Evolutionary conservation across 2,888 invertebrate genomes (phyloP), one percentile per base, ranked within the genome.

Genomic region (Ephialtes manifestator): DNA sequence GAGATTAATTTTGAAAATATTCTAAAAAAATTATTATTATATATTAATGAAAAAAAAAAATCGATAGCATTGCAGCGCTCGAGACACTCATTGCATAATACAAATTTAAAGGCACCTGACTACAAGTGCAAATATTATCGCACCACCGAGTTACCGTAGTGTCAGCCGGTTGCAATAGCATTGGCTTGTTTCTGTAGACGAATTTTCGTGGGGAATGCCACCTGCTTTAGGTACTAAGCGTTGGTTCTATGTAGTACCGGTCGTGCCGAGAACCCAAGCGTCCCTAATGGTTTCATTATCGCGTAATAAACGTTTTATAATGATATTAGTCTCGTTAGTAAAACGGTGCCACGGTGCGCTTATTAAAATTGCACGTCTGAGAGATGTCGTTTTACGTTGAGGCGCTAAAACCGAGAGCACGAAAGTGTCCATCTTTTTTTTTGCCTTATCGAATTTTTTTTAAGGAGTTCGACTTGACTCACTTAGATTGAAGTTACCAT

Each of bases 261-360:
- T 80, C 76, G 83, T 79, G 48, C 60, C 82, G 82, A 82, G 84
- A 58, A 28, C 78, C 77, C 86, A 87, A 86, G 86, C 87, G 86
- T 79, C 86, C 87, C 86, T 90, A 90, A 91, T 89, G 88, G 86
- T 87, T 88, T 90, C 90, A 90, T 90, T 90, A 90, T 86, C 83
- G 81, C 81, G 71, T 87, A 87, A 89, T 89, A 89, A 90, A 90
- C 87, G 90, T 86, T 78, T 85, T 84, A 88, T 90, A 90, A 91
- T 90, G 89, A 90, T 90, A 90, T 90, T 90, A 89, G 88, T 75
- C 88, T 91, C 88, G 89, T 91, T 91, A 90, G 87, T 46, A 20
- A 60, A 63, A 80, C 80, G 82, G 74, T 35, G 63, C 20, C 67
- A 18, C 84, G 81, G 85, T 85, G 78, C 86, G 87, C 87, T 89